phyloP scores from a whole-genome alignment of 2,888 invertebrate species.

The Euclidia mi region DNA sequence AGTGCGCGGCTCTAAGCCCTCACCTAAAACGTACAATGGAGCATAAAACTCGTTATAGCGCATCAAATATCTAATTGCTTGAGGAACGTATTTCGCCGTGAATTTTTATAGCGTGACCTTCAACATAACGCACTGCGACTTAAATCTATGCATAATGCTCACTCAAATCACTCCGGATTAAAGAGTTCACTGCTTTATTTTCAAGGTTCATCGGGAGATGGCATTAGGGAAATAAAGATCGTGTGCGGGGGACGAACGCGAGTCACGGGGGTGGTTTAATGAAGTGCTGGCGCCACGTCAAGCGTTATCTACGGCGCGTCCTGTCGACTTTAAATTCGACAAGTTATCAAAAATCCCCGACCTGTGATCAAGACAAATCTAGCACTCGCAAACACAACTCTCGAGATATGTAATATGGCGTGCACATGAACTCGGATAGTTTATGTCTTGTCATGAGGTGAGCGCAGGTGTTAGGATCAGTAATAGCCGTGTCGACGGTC shows the following conservation, averaged over 20 bases:
- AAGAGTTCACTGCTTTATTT: background rate
- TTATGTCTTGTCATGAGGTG: too few species aligned
- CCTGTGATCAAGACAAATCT: too few species aligned
- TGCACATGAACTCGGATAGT: too few species aligned
- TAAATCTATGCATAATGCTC: conserved; percentile 5
- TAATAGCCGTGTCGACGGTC: too few species aligned
- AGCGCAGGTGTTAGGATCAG: too few species aligned
- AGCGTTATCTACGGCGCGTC: too few species aligned
- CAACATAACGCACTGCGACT: conserved; percentile 2
- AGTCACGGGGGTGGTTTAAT: too few species aligned
- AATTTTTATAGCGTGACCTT: conserved; percentile 4
- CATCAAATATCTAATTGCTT: conserved; percentile 1
- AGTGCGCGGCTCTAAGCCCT: background rate
- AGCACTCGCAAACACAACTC: too few species aligned
- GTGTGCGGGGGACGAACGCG: background rate
- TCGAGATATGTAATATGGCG: too few species aligned
- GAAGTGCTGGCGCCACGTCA: too few species aligned
- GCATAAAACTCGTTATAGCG: conserved; percentile 4
- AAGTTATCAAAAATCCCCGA: too few species aligned
- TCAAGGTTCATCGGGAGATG: background rate
- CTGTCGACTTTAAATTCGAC: too few species aligned
- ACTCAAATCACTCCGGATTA: background rate
- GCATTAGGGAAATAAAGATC: background rate
- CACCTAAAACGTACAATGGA: conserved; percentile 4
- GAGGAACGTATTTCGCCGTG: conserved; percentile 8